Base-by-base conservation (phyloP, 1,140 invertebrate species). In the Sycophaga agraensis region DNA sequence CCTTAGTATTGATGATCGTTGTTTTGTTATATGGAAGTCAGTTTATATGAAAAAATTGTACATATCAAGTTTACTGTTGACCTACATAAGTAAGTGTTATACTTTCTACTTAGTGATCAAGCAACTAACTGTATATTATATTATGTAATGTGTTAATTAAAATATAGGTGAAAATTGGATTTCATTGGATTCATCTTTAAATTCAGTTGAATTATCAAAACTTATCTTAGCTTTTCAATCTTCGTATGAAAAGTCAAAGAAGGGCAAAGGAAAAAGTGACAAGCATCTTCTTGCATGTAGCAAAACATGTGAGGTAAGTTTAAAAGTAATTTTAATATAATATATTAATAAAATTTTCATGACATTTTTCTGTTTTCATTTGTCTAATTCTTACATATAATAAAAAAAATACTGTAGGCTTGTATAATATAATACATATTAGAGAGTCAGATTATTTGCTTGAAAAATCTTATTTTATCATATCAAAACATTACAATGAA, bases 1-100 rank as follows among this genome's bases (percentile, higher is more conserved):
- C 63, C 71, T 87, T 22, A 65, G 73, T 2, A 77, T 75, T 53
- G 79, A 84, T 53, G 75, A 79, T 28, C 73, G 76, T 49, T 82
- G 83, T 59, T 82, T 85, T n/a, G 74, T 69, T 51, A 67, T 73
- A 11, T 87, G 85, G 85, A 81, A 70, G 59, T 82, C 82, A 69
- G 62, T 84, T 50, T 83, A 85, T 64, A 69, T 72, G 7, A 87
- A 85, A 59, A 73, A 85, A 71, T 70, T 84, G 19, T 70, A 76
- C 37, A 69, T 77, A 54, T 83, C 82, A 61, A 74, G 78, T 51
- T 64, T 80, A 42, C 66, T 84, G 37, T 69, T 85, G 16, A 75
- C 73, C 39, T 76, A 81, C 65, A 79, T 85, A 19, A 73, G 84
- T 84, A 68, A 77, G 72, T 77, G 39, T 34, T 21, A 50, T 24